Evolutionary conservation across 2,113 vertebrate species (phyloP).

Genomic region (Archilochus colubris): DNA sequence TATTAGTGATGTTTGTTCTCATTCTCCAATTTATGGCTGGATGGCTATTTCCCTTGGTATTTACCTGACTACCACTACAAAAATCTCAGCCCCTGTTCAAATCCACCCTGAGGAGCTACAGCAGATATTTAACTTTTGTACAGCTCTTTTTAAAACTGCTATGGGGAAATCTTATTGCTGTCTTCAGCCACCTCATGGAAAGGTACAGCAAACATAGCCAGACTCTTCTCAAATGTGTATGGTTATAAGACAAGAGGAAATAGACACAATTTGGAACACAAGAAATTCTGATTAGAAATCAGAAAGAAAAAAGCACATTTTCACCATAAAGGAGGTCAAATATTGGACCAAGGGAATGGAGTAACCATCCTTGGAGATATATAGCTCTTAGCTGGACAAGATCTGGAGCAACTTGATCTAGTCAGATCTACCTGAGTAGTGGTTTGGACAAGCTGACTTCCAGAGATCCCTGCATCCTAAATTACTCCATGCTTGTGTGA

Average conservation of each 20-base stretch:
- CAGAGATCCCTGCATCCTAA: neutral
- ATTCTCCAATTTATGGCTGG: neutral
- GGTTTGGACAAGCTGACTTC: neutral
- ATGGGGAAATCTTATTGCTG: neutral
- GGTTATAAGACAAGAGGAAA: neutral
- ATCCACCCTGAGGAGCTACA: neutral
- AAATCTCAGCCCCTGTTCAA: conserved; percentile 9
- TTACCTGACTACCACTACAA: neutral
- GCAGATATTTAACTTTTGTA: conserved; percentile 5
- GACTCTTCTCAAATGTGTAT: neutral
- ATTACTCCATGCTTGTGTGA: neutral
- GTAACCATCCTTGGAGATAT: neutral
- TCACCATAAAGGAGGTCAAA: neutral
- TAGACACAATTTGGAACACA: neutral
- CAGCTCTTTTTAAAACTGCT: neutral
- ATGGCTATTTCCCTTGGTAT: neutral
- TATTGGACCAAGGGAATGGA: neutral
- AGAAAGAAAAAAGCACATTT: neutral
- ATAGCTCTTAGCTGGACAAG: neutral
- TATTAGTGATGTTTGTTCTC: neutral
- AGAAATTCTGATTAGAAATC: neutral
- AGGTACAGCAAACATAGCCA: neutral
- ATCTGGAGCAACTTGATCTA: neutral
- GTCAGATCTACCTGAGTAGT: neutral
- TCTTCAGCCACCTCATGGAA: neutral